Percentiles rank a stretch among this genome's conserved stretches.
Evolutionary conservation across 2,113 vertebrate genomes (phyloP).

Genomic region (Progne subis): DNA sequence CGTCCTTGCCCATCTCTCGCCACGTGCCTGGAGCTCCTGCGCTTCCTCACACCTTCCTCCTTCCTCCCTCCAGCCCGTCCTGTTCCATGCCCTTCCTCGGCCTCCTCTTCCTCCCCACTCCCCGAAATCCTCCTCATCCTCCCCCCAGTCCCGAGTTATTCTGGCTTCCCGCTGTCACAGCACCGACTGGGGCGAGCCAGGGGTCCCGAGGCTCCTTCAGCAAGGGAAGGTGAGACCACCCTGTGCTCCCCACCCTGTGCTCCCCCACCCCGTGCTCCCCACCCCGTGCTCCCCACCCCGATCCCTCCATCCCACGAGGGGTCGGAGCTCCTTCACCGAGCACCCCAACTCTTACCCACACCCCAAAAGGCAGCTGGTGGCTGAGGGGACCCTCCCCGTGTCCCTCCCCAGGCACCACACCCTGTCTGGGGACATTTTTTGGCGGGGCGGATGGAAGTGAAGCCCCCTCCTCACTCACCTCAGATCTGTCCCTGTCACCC

Average conservation of each 20-base stretch:
- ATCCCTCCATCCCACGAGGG: fast-evolving
- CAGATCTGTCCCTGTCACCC: background rate
- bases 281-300: fast-evolving
- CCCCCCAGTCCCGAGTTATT: fast-evolving
- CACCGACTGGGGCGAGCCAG: fast-evolving
- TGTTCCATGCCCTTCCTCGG: fast-evolving
- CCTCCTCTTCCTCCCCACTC: background rate
- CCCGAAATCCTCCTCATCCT: background rate
- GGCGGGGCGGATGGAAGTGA: background rate
- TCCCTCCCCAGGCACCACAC: background rate
- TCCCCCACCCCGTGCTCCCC: background rate
- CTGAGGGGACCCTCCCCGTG: background rate
- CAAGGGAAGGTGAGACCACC: background rate
- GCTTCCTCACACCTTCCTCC: background rate
- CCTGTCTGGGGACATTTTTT: background rate
- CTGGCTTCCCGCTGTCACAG: background rate
- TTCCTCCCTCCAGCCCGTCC: too few species aligned
- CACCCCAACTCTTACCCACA: fast-evolving
- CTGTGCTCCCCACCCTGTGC: background rate
- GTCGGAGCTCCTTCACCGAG: background rate
- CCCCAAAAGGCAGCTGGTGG: background rate
- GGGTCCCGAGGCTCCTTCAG: fast-evolving
- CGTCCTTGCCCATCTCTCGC: background rate
- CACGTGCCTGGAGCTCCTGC: fast-evolving
- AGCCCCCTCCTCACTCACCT: background rate